Evolutionary conservation across 2,888 invertebrate species (phyloP), one percentile per base, ranked within the genome.

Genomic region (Ophion ellenae): DNA sequence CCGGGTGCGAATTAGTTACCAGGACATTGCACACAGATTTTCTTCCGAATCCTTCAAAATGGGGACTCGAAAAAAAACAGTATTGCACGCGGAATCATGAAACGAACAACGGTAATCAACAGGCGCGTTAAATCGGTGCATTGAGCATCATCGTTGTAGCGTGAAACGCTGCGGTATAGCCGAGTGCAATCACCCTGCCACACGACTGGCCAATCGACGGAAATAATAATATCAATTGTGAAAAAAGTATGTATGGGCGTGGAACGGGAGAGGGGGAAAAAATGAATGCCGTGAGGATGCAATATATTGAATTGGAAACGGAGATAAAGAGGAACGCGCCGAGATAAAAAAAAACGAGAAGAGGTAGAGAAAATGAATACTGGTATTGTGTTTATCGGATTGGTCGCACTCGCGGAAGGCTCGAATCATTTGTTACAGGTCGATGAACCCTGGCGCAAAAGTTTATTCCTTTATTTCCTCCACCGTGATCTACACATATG

Each of bases 341-440:
- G 32, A 69, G 69, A 69, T 20, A 66, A 71, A 36, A 69, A 70
- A n/a, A 75, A 64, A 84, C 66, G 47, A 14, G 47, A 73, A 70
- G 71, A 77, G 40, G 57, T 69, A 32, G 78, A 77, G 78, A 81
- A n/a, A 64, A 81, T 40, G 36, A 64, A 69, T 47, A 36, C 77
- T 57, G 69, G 71, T 78, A 81, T 84, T 79, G 85, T 87, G 70
- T 79, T 87, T 69, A 77, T 81, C 82, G 84, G 80, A 88, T 87
- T 79, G 74, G 64, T 83, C 75, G 74, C 76, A 76, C 36, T 80
- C 64, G 17, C 17, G 40, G 75, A 61, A 66, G 53, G 76, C 82
- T 86, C 73, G 73, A 87, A 88, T 86, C 87, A 84, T 88, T 86
- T 84, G 81, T 86, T 83, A 81, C 84, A 70, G 87, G 77, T 84